These are phyloP conservation scores for Percopsis transmontana DNA, from an alignment of 2,113 vertebrate genomes.

Conservation along the genomic window DNA sequence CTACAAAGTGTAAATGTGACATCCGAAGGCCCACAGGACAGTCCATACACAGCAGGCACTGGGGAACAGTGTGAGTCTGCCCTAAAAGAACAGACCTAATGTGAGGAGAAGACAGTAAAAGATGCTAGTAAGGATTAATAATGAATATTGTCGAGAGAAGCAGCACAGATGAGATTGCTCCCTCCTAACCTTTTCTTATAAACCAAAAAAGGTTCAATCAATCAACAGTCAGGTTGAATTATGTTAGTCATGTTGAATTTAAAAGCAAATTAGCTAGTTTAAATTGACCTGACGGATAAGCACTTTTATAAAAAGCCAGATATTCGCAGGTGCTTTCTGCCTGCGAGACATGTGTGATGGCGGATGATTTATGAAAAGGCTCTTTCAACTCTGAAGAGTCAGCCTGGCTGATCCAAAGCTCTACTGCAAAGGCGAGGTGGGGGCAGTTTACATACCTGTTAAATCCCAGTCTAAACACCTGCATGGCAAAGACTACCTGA, in stretches of 20 bases:
- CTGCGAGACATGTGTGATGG: slow-evolving; percentile 8
- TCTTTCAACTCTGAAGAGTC: slow-evolving; percentile 46
- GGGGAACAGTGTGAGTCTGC: slow-evolving; percentile 23
- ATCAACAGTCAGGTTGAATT: not conserved
- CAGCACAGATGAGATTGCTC: not conserved
- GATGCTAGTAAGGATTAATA: not conserved
- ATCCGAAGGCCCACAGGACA: slow-evolving; percentile 42
- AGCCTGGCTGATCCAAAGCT: slow-evolving; percentile 28
- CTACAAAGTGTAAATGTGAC: slow-evolving; percentile 44
- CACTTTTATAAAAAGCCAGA: slow-evolving; percentile 1
- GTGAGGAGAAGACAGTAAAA: not conserved
- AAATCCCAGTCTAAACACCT: slow-evolving; percentile 73
- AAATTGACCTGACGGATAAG: not conserved
- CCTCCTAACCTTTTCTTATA: not conserved
- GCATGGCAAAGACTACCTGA: slow-evolving; percentile 43
- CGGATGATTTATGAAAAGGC: slow-evolving; percentile 43
- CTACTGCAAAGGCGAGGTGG: slow-evolving; percentile 20
- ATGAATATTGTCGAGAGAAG: not conserved
- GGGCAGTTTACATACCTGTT: slow-evolving; percentile 59
- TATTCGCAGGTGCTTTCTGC: slow-evolving; percentile 49
- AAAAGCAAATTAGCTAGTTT: slow-evolving; percentile 10
- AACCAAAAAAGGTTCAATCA: not conserved
- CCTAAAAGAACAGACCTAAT: slow-evolving; percentile 7
- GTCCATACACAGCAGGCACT: slow-evolving; percentile 31
- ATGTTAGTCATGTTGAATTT: not conserved